phyloP scores from a whole-genome alignment of 2,888 invertebrate genomes.

The Cataglyphis cursor region DNA sequence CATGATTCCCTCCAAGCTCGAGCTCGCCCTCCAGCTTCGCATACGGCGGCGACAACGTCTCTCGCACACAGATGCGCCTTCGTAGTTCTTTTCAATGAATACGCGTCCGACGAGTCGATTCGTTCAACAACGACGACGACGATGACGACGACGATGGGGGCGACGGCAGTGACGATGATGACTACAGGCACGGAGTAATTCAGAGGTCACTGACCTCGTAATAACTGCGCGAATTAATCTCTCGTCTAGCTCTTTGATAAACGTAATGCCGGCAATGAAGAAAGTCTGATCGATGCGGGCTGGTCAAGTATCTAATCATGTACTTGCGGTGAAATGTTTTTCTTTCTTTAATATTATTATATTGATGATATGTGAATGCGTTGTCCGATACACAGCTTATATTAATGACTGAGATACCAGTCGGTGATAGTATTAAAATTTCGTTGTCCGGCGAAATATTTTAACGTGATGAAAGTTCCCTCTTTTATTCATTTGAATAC shows the following conservation, averaged over 20 bases:
- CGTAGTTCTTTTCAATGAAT: conserved; percentile 76
- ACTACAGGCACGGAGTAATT: conserved; percentile 66
- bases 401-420: neutral
- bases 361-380: neutral
- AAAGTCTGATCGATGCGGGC: neutral
- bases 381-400: neutral
- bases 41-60: conserved; percentile 12
- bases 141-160: conserved; percentile 23
- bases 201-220: conserved; percentile 82
- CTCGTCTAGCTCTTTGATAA: conserved; percentile 64
- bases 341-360: neutral
- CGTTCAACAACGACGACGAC: conserved; percentile 64
- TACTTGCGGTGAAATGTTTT: neutral
- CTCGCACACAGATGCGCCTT: conserved; percentile 47
- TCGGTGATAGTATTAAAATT: conserved; percentile 31
- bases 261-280: neutral
- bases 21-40: conserved; percentile 24
- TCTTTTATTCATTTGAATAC: conserved; percentile 54
- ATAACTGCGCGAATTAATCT: conserved; percentile 79
- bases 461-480: conserved; percentile 26
- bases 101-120: conserved; percentile 60
- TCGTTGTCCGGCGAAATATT: conserved; percentile 28
- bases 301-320: neutral
- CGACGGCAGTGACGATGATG: conserved; percentile 53
- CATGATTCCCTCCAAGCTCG: conserved; percentile 61